Conservation (phyloP, 2,113 vertebrate species). For the Aythya baeri region DNA sequence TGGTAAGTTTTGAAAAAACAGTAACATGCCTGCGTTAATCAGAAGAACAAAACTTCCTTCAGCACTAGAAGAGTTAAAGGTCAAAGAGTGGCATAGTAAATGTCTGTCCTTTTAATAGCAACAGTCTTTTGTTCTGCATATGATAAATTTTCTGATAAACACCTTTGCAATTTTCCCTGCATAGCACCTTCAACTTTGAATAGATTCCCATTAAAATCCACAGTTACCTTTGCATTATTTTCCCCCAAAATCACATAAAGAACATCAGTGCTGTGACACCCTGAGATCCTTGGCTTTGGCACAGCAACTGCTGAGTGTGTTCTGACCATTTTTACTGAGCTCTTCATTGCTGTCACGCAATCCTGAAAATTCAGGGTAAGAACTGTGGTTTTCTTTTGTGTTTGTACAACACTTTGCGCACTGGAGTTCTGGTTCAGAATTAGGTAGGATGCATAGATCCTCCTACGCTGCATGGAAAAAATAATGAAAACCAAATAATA, state of each 20-base stretch:
- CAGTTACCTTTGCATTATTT: neutral
- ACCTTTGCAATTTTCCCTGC: neutral
- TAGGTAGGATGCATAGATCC: neutral
- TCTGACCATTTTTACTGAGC: neutral
- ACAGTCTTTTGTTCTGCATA: neutral
- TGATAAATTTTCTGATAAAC: neutral
- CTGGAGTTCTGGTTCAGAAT: neutral
- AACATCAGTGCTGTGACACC: neutral
- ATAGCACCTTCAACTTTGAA: neutral
- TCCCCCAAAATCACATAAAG: neutral
- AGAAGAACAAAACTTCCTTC: neutral
- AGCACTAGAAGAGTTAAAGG: neutral
- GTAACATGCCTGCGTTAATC: neutral
- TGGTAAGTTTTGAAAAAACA: neutral
- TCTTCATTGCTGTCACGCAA: neutral
- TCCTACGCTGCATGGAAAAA: neutral
- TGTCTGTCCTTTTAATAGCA: neutral
- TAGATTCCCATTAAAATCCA: neutral
- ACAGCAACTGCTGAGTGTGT: neutral
- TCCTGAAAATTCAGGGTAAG: neutral
- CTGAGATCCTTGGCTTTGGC: neutral
- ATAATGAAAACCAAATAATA: neutral
- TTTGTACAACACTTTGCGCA: neutral
- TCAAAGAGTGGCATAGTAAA: neutral
- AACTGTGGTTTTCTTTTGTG: neutral